Evolutionary conservation across 2,797 vertebrate genomes (phyloP).

Genomic region (Gastrophryne carolinensis): DNA sequence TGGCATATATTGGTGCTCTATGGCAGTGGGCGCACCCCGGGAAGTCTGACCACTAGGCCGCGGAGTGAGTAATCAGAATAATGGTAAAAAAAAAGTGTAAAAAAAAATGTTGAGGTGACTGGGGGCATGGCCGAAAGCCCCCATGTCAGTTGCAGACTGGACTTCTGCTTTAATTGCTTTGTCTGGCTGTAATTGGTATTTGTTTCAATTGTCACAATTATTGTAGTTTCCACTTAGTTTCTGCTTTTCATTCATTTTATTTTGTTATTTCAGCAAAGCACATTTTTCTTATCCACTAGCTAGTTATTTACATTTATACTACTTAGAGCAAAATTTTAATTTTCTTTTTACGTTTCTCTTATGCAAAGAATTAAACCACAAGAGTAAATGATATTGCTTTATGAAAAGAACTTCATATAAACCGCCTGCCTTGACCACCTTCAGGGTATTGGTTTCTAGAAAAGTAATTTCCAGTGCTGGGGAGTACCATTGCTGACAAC

Average conservation of each 20-base stretch:
- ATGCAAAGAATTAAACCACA: not conserved
- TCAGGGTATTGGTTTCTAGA: not conserved
- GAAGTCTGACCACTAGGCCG: no score
- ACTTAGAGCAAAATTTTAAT: constrained; percentile 38
- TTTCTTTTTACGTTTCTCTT: constrained; percentile 45
- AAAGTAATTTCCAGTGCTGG: constrained; percentile 7
- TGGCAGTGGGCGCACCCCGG: no score
- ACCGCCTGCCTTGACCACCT: constrained; percentile 1
- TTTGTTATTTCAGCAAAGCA: not conserved
- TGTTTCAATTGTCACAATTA: no score
- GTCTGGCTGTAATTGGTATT: no score
- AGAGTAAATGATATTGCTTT: constrained; percentile 23
- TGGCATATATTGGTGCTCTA: no score
- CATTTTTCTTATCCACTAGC: not conserved
- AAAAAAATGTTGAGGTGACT: no score
- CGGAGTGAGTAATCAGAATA: no score
- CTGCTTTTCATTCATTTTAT: not conserved
- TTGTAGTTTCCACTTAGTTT: no score
- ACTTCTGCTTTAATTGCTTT: no score
- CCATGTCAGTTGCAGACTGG: no score
- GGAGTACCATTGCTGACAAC: not conserved
- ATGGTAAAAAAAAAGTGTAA: no score
- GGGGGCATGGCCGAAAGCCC: no score
- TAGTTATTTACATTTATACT: constrained; percentile 28
- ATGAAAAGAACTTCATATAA: constrained; percentile 22